These are phyloP conservation scores for Campoletis sonorensis DNA, from an alignment of 1,140 invertebrate species.

Conservation along the genomic window DNA sequence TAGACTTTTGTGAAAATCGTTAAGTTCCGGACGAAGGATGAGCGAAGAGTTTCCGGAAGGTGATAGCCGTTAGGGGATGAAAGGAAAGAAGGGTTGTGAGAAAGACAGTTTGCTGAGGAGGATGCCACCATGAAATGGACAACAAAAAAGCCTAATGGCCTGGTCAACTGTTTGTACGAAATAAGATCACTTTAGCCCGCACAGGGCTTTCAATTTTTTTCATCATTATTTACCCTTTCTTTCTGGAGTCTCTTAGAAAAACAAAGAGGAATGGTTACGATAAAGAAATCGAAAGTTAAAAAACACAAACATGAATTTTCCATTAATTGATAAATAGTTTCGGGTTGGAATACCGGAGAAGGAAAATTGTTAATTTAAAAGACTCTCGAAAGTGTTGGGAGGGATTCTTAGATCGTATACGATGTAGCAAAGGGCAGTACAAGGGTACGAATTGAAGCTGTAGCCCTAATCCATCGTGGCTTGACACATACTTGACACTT, in stretches of 20 bases:
- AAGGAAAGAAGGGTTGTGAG: slow-evolving; percentile 10
- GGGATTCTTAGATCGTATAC: too few species aligned
- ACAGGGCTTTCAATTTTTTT: too few species aligned
- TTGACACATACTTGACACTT: slow-evolving; percentile 17
- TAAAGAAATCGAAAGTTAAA: too few species aligned
- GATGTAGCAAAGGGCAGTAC: too few species aligned
- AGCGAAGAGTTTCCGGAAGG: slow-evolving; percentile 43
- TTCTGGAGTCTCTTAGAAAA: too few species aligned
- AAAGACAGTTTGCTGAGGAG: slow-evolving; percentile 15
- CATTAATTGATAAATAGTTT: too few species aligned
- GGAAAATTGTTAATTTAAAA: too few species aligned
- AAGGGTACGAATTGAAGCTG: background rate
- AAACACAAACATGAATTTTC: too few species aligned
- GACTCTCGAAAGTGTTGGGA: too few species aligned
- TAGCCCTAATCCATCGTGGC: background rate
- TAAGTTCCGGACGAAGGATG: slow-evolving; percentile 22
- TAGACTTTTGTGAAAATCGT: slow-evolving; percentile 34
- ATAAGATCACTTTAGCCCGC: slow-evolving; percentile 6
- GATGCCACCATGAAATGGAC: slow-evolving; percentile 16
- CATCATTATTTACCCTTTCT: too few species aligned
- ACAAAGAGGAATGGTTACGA: too few species aligned
- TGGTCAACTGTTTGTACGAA: slow-evolving; percentile 23
- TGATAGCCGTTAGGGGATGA: slow-evolving; percentile 7
- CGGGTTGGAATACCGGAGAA: too few species aligned
- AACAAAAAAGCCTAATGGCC: slow-evolving; percentile 41